Evolutionary conservation across 30 jellyfish, hydroid and myxozoan species (phyloP), one percentile per base, ranked within the genome.

Genomic region (Turritopsis dohrnii): DNA sequence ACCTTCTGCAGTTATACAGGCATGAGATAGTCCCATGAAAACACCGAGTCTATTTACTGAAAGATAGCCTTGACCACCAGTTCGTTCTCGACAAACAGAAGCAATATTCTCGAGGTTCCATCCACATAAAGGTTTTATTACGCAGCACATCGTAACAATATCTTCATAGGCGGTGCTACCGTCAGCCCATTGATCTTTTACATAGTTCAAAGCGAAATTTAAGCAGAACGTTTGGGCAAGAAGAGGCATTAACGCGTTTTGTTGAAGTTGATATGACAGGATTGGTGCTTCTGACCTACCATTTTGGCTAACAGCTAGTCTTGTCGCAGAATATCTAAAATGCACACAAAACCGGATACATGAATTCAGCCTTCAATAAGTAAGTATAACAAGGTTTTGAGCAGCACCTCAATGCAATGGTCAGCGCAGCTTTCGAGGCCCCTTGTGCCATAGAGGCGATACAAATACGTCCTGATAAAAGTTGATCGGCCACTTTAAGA

Each of bases 1-100:
- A 17, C 97, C 97, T 73, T 90, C 97, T 7, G 97, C 97, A 8
- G 97, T 90, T 84, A 90, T 90, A 26, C 96, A 91, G 20, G 97
- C 97, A 71, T 90, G 97, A 31, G 97, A 87, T 29, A 90, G 91
- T 1, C 88, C 87, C 24, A 90, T 86, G 81, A 85, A 90, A 26
- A 77, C 88, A 54, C 97, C 97, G 69, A 90, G 88, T 13, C 95
- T 92, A 79, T 90, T 90, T 29, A 90, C 89, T 7, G 97, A 90
- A 26, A 90, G 86, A 79, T 90, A 90, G 1, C 97, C 97, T 79
- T 90, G 97, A 7, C 97, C 97, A 66, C 97, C 97, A 54, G 96
- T 86, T 54, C 97, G 89, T 52, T 90, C 97, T 29, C 97, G 89
- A n/a, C 94, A 66, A n/a, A 73, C 71, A 18, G 97, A 90, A 26